These are phyloP conservation scores for Epizoanthus ramosus DNA, from an alignment of 92 coral and sea anemone genomes.

Conservation along the genomic window DNA sequence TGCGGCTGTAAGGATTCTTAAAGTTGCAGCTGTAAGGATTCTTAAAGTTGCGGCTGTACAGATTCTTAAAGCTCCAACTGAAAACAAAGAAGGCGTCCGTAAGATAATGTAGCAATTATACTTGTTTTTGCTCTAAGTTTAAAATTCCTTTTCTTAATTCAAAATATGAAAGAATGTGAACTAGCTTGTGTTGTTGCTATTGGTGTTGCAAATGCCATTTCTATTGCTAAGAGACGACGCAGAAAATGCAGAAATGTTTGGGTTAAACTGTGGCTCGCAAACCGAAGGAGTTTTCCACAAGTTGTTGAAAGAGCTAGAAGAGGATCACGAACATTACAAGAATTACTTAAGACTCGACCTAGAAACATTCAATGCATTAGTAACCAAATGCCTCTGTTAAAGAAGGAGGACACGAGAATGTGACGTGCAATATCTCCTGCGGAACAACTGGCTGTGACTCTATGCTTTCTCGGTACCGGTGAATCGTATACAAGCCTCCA, in stretches of 20 bases:
- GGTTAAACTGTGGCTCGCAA: slow-evolving; percentile 63
- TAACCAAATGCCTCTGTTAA: not conserved
- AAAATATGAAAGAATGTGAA: slow-evolving; percentile 29
- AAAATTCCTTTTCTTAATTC: not conserved
- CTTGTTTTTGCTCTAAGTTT: slow-evolving; percentile 8
- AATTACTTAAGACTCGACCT: slow-evolving; percentile 51
- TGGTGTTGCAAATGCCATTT: slow-evolving; percentile 23
- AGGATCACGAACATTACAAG: slow-evolving; percentile 41
- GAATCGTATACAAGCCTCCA: slow-evolving; percentile 69
- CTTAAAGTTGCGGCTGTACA: too few relatives aligned
- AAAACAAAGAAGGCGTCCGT: too few relatives aligned
- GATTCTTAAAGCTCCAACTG: too few relatives aligned
- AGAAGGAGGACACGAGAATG: slow-evolving; percentile 26
- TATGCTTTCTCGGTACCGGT: slow-evolving; percentile 64
- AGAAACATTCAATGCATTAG: slow-evolving; percentile 35
- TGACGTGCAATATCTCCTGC: slow-evolving; percentile 51
- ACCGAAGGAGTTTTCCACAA: slow-evolving; percentile 57
- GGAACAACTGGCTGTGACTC: slow-evolving; percentile 67
- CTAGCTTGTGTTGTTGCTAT: slow-evolving; percentile 6
- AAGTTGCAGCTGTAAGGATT: too few relatives aligned
- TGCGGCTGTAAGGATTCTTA: too few relatives aligned
- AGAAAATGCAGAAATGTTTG: slow-evolving; percentile 47
- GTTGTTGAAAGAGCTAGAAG: slow-evolving; percentile 55
- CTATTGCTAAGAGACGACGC: slow-evolving; percentile 46
- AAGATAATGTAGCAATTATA: too few relatives aligned